A percentile compares a stretch with the other conserved stretches of the same genome.
Evolutionary conservation across 2,113 vertebrate species (phyloP).

Genomic region (Hipposideros armiger): DNA sequence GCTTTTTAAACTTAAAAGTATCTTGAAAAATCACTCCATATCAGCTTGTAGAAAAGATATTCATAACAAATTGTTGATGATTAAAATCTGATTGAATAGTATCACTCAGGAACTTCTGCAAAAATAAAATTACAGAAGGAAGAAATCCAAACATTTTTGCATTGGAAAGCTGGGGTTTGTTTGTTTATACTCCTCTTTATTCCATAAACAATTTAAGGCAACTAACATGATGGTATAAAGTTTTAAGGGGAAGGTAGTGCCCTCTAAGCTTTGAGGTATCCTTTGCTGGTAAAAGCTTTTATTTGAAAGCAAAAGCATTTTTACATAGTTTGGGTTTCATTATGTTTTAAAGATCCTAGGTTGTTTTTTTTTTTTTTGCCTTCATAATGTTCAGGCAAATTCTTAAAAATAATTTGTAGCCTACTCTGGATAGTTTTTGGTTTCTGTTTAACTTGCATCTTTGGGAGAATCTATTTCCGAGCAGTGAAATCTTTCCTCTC

Average conservation of each 20-base stretch:
- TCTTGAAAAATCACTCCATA: background rate
- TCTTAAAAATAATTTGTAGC: background rate
- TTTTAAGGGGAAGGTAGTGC: background rate
- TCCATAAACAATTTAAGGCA: background rate
- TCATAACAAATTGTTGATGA: slow-evolving; percentile 25
- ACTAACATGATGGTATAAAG: background rate
- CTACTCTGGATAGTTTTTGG: background rate
- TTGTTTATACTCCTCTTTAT: background rate
- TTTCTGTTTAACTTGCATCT: slow-evolving; percentile 7
- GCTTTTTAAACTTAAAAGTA: slow-evolving; percentile 4
- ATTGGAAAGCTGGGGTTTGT: background rate
- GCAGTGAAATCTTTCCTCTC: background rate
- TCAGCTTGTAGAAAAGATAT: background rate
- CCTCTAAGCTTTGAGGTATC: background rate
- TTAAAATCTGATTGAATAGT: slow-evolving; percentile 34
- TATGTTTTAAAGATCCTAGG: background rate
- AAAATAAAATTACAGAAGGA: background rate
- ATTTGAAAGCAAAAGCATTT: slow-evolving; percentile 48
- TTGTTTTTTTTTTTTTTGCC: background rate
- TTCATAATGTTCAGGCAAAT: background rate
- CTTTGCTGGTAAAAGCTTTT: slow-evolving; percentile 7
- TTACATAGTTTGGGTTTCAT: slow-evolving; percentile 12
- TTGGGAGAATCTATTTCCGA: background rate
- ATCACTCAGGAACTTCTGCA: background rate
- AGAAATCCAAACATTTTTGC: background rate